Base-by-base conservation (phyloP, 2,888 invertebrate species). In the Dexiosoma caninum region DNA sequence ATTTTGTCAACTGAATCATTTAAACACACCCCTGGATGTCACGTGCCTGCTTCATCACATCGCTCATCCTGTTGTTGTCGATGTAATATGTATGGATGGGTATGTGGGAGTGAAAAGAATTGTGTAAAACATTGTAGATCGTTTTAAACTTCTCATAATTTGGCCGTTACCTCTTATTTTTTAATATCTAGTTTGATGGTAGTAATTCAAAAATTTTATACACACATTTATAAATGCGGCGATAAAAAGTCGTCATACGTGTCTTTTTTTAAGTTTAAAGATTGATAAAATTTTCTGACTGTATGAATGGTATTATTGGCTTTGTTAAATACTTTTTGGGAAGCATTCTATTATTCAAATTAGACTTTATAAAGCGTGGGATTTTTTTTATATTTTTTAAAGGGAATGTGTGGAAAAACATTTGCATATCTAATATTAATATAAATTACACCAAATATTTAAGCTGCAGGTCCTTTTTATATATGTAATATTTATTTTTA, bases 41-140 rank as follows among this genome's bases (percentile, higher is more conserved):
- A 80, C 79, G 79, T 75, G 79, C 53, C 75, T 30, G 64, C 55
- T 49, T 71, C 70, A 71, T 53, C 59, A 66, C 59, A 80, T 75
- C 75, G 75, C 64, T 75, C 75, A 80, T 75, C 14, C 53, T 23
- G 9, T 53, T 66, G 66, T 32, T 55, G 70, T 69, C 66, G 16
- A n/a, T n/a, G n/a, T n/a, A n/a, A n/a, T n/a, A n/a, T n/a, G n/a
- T n/a, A n/a, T n/a, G n/a, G n/a, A n/a, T n/a, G 19, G 40, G 59
- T 59, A 40, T 21, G 37, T 49, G 16, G 37, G 30, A 70, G 42
- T 62, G 49, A 49, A 77, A 46, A 30, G 14, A 30, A n/a, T 51
- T 14, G 44, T 30, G 16, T 46, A 10, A 16, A 2, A 10, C 12
- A 46, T 19, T 51, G 40, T 10, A 32, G 42, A 66, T 44, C 9